Conservation (phyloP, 2,113 vertebrate genomes). For the Ameiurus melas region DNA sequence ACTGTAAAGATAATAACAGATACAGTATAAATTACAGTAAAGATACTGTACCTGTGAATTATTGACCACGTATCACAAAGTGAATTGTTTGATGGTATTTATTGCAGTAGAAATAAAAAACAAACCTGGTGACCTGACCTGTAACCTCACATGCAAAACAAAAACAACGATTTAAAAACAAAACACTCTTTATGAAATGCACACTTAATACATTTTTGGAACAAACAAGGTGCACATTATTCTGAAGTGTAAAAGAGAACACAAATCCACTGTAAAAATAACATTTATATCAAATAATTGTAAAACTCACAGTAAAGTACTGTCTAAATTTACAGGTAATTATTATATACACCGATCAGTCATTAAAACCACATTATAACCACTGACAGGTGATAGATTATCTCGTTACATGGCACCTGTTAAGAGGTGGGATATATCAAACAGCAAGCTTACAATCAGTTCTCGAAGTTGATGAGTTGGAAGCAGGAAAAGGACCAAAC, state of each 20-base stretch:
- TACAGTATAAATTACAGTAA: conserved; percentile 4
- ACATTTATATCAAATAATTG: not conserved
- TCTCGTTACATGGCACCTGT: too few species aligned
- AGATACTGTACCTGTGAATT: conserved; percentile 10
- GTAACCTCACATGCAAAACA: not conserved
- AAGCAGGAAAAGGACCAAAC: too few species aligned
- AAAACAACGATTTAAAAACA: not conserved
- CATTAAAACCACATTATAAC: too few species aligned
- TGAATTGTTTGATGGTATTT: not conserved
- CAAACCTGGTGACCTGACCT: not conserved
- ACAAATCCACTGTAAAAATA: not conserved
- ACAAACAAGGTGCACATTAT: not conserved
- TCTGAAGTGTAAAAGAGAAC: not conserved
- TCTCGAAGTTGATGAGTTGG: too few species aligned
- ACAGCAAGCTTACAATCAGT: too few species aligned
- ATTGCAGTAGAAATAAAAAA: conserved; percentile 3
- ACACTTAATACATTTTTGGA: not conserved
- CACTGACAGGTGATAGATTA: too few species aligned
- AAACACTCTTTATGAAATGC: not conserved
- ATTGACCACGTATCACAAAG: not conserved
- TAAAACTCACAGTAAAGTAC: not conserved
- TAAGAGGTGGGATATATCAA: too few species aligned
- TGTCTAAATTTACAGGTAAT: too few species aligned
- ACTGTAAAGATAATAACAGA: conserved; percentile 5
- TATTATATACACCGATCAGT: too few species aligned